phyloP scores from a whole-genome alignment of 2,888 invertebrate genomes.

The Alloplasta piceator region DNA sequence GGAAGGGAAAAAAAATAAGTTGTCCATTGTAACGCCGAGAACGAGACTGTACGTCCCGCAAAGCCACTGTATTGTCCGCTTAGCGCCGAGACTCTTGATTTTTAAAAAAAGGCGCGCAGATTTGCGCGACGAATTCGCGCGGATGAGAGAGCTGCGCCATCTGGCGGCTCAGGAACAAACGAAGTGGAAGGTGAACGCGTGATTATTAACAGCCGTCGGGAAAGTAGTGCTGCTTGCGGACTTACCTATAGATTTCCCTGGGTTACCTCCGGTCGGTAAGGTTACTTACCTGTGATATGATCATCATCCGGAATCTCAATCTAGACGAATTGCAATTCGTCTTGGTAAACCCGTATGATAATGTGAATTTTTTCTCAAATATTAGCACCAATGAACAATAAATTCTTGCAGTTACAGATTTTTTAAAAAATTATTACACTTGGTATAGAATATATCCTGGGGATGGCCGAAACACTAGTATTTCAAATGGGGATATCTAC shows the following conservation, averaged over 20 bases:
- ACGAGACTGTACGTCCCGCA: constrained; percentile 49
- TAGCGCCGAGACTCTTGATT: constrained; percentile 53
- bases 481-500: too few relatives aligned
- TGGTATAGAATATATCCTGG: too few relatives aligned
- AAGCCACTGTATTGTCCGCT: constrained; percentile 56
- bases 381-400: too few relatives aligned
- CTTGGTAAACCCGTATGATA: too few relatives aligned
- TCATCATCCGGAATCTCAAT: too few relatives aligned
- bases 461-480: too few relatives aligned
- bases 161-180: not conserved
- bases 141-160: not conserved
- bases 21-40: constrained; percentile 56
- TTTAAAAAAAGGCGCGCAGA: constrained; percentile 40
- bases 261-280: constrained; percentile 7
- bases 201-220: not conserved
- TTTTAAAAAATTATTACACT: too few relatives aligned
- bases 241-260: too few relatives aligned
- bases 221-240: not conserved
- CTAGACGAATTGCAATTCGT: too few relatives aligned
- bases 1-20: constrained; percentile 44
- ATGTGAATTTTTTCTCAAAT: too few relatives aligned
- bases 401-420: too few relatives aligned
- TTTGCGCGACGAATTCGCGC: not conserved
- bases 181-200: not conserved
- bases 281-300: too few relatives aligned